Evolutionary conservation across 2,888 invertebrate species (phyloP).

Genomic region (Cephus nigrinus): DNA sequence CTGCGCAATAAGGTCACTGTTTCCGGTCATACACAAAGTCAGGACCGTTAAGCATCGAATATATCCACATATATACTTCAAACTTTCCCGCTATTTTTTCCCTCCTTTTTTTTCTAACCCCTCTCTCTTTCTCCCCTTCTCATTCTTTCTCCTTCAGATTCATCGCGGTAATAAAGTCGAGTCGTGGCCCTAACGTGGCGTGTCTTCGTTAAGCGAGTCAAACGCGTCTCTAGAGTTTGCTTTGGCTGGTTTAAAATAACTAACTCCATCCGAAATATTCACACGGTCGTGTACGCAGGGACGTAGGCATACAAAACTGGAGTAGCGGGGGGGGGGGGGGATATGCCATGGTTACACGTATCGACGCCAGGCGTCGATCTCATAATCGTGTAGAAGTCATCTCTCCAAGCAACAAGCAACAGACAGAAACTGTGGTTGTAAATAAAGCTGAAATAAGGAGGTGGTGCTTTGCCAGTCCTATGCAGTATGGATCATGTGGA

Average conservation of each 20-base stretch:
- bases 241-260: conserved; percentile 61
- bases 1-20: background rate
- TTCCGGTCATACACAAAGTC: background rate
- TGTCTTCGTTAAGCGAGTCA: conserved; percentile 55
- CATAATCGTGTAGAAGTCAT: background rate
- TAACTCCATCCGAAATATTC: conserved; percentile 52
- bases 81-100: conserved; percentile 14
- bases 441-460: background rate
- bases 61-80: background rate
- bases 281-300: conserved; percentile 44
- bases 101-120: conserved; percentile 15
- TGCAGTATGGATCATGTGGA: background rate
- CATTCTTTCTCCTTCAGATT: conserved; percentile 48
- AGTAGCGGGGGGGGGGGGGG: too few species aligned
- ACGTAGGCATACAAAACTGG: background rate
- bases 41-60: background rate
- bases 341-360: background rate
- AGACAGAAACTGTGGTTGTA: background rate
- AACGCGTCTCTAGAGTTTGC: conserved; percentile 53
- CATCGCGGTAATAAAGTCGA: conserved; percentile 53
- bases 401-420: background rate
- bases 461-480: background rate
- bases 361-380: background rate
- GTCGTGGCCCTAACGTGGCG: conserved; percentile 48
- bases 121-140: conserved; percentile 12